These are phyloP conservation scores for Scolopax rusticola DNA, from an alignment of 2,797 vertebrate genomes.

Conservation along the genomic window DNA sequence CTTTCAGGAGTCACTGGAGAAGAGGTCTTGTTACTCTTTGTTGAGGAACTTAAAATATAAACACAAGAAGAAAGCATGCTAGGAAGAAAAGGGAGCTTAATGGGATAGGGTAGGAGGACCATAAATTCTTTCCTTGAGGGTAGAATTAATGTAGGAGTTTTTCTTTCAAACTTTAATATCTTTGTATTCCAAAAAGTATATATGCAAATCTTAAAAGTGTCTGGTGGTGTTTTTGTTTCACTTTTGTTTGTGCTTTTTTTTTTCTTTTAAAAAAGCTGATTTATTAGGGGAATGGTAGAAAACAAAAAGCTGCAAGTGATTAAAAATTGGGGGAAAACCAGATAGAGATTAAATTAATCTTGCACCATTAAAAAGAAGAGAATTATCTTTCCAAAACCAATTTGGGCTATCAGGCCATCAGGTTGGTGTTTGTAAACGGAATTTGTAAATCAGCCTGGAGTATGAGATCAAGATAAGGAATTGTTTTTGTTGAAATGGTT, in stretches of 20 bases:
- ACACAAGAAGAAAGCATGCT: neutral
- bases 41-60: neutral
- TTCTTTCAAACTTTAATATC: neutral
- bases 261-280: neutral
- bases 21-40: neutral
- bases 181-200: constrained; percentile 4
- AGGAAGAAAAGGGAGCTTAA: neutral
- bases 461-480: neutral
- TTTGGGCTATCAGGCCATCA: neutral
- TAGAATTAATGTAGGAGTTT: neutral
- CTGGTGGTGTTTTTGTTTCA: neutral
- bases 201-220: neutral
- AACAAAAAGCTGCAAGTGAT: neutral
- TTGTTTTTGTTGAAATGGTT: constrained; percentile 42
- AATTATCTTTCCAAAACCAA: neutral
- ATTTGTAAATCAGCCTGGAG: neutral
- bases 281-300: neutral
- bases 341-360: neutral
- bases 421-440: neutral
- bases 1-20: neutral
- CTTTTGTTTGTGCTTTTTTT: neutral
- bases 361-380: neutral
- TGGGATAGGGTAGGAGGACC: neutral
- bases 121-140: neutral
- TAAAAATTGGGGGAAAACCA: neutral